Conservation (phyloP, 2,797 vertebrate species). For the Falco peregrinus region DNA sequence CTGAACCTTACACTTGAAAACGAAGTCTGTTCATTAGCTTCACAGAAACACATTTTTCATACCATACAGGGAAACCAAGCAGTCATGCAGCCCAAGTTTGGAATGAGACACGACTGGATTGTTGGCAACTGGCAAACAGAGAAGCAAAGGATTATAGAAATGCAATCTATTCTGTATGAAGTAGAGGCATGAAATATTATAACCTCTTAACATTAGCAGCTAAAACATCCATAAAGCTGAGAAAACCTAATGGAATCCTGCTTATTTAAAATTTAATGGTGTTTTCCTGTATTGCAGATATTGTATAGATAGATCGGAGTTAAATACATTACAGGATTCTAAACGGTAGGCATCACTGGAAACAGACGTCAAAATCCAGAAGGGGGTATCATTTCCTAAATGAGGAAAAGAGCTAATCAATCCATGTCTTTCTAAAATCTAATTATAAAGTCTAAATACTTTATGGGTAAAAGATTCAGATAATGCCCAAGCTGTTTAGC, state of each 20-base stretch:
- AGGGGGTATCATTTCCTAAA: conserved; percentile 42
- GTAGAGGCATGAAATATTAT: not conserved
- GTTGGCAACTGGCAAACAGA: not conserved
- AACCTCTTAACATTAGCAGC: not conserved
- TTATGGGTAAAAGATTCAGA: conserved; percentile 44
- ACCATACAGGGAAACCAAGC: not conserved
- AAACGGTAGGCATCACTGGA: conserved; percentile 13
- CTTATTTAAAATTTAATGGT: not conserved
- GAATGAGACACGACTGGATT: not conserved
- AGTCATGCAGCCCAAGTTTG: not conserved
- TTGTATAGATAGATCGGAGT: not conserved
- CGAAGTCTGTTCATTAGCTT: not conserved
- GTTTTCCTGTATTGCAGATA: conserved; percentile 11
- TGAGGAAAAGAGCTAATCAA: conserved; percentile 56
- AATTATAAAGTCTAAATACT: conserved; percentile 56
- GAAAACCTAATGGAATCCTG: not conserved
- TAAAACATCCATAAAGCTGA: not conserved
- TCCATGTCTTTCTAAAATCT: conserved; percentile 59
- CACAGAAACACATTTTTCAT: not conserved
- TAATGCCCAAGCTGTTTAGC: conserved; percentile 46
- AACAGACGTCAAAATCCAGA: conserved; percentile 49
- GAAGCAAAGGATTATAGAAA: not conserved
- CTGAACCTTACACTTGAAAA: not conserved
- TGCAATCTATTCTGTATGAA: not conserved
- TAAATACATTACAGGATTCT: conserved; percentile 39